Conservation (phyloP, 2,888 invertebrate genomes). For the Polydesmus complanatus region DNA sequence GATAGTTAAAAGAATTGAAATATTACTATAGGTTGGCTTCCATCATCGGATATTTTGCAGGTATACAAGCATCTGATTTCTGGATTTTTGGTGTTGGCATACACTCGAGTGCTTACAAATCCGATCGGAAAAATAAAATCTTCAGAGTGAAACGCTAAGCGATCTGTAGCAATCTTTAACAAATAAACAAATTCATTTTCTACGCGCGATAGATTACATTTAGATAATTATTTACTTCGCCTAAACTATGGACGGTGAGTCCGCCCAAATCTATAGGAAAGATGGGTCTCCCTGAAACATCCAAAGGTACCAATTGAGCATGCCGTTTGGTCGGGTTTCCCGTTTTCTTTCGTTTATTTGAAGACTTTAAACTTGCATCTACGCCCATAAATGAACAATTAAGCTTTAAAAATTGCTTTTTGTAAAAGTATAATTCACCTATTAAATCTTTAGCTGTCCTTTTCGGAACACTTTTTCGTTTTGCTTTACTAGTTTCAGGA, state of each 20-base stretch:
- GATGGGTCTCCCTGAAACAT: conserved; percentile 50
- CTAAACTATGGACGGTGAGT: conserved; percentile 55
- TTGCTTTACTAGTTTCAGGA: conserved; percentile 6
- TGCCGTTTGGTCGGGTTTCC: conserved; percentile 29
- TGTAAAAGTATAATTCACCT: conserved; percentile 7
- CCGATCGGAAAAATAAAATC: conserved; percentile 62
- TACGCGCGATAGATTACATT: background rate
- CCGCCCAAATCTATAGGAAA: conserved; percentile 58
- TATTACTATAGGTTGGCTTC: conserved; percentile 47
- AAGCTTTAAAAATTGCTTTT: background rate
- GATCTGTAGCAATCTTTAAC: conserved; percentile 44
- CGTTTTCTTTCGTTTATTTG: conserved; percentile 20
- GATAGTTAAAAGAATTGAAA: background rate
- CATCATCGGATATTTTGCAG: conserved; percentile 62
- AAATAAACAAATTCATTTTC: conserved; percentile 5
- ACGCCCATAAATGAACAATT: background rate
- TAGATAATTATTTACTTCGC: conserved; percentile 40
- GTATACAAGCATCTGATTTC: conserved; percentile 58
- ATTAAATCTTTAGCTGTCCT: conserved; percentile 16
- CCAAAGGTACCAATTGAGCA: conserved; percentile 49
- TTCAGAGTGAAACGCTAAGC: conserved; percentile 52
- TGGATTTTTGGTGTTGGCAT: conserved; percentile 55
- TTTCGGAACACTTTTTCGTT: conserved; percentile 9
- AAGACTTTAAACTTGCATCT: conserved; percentile 19
- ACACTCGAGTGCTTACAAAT: conserved; percentile 59